Percentiles rank a stretch among this genome's conserved stretches.
phyloP scores from a whole-genome alignment of 2,113 vertebrate genomes.

The Perca schrenkii region DNA sequence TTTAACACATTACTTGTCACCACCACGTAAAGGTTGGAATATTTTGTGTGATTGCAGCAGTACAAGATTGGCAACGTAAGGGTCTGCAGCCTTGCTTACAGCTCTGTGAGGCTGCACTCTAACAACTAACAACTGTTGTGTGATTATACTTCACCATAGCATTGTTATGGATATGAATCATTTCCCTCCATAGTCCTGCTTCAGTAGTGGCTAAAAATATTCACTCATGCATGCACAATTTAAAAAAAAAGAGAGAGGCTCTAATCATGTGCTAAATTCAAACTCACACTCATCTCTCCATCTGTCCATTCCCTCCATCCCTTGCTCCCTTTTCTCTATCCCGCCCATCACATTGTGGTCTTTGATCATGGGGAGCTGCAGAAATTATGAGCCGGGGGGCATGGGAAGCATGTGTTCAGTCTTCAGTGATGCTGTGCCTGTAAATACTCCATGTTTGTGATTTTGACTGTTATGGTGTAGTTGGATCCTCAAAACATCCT shows the following conservation, averaged over 20 bases:
- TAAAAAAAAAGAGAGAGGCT: conserved; percentile 28
- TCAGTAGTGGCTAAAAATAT: conserved; percentile 33
- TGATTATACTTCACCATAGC: background rate
- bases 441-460: conserved; percentile 47
- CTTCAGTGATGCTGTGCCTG: conserved; percentile 38
- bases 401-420: conserved; percentile 43
- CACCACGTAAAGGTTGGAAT: too few relatives aligned
- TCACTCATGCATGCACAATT: conserved; percentile 4
- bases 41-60: background rate
- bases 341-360: conserved; percentile 35
- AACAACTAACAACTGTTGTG: background rate
- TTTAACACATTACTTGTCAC: too few relatives aligned
- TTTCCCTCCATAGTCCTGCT: conserved; percentile 13
- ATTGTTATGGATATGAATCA: conserved; percentile 2
- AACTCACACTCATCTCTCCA: conserved; percentile 34
- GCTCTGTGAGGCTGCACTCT: too few relatives aligned
- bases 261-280: conserved; percentile 37
- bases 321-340: conserved; percentile 27
- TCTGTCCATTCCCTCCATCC: conserved; percentile 33
- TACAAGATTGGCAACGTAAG: background rate
- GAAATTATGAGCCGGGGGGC: conserved; percentile 44
- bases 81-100: background rate
- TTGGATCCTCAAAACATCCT: conserved; percentile 18
- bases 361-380: conserved; percentile 60
- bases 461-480: conserved; percentile 7